Conservation (phyloP, 2,888 invertebrate species). For the Lasioglossum villosulum region DNA sequence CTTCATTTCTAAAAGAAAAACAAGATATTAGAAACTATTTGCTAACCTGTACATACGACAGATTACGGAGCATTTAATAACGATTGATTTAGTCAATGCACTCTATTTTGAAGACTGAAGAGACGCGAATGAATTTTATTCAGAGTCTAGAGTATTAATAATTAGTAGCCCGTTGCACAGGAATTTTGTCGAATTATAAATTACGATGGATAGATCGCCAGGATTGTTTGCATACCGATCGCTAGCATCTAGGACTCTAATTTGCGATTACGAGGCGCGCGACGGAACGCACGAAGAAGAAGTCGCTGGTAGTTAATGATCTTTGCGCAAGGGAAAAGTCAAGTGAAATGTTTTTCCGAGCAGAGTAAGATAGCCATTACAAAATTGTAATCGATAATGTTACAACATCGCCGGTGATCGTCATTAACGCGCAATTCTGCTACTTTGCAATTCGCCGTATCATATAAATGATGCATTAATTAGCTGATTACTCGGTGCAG, state of each 20-base stretch:
- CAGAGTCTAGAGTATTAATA: not conserved
- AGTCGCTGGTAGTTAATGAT: slow-evolving; percentile 19
- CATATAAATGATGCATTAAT: not conserved
- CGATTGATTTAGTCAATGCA: not conserved
- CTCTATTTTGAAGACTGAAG: not conserved
- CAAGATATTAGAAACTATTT: not conserved
- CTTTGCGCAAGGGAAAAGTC: slow-evolving; percentile 42
- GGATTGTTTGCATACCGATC: not conserved
- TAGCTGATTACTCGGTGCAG: not conserved
- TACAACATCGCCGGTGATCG: slow-evolving; percentile 12
- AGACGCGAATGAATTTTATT: not conserved
- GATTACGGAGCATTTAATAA: not conserved
- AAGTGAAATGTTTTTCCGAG: slow-evolving; percentile 23
- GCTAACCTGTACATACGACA: not conserved
- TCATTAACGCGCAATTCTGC: slow-evolving; percentile 20
- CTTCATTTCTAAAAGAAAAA: not conserved
- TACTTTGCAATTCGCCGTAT: slow-evolving; percentile 8
- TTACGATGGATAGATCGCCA: slow-evolving; percentile 4
- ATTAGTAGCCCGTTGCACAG: not conserved
- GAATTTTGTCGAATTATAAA: slow-evolving; percentile 8
- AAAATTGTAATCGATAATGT: slow-evolving; percentile 20
- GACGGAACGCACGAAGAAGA: slow-evolving; percentile 26
- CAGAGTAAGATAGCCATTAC: slow-evolving; percentile 16
- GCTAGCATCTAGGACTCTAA: not conserved
- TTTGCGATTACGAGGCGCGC: slow-evolving; percentile 16